Evolutionary conservation across 30 jellyfish, hydroid and myxozoan genomes (phyloP).

Genomic region (Nemopilema nomurai): DNA sequence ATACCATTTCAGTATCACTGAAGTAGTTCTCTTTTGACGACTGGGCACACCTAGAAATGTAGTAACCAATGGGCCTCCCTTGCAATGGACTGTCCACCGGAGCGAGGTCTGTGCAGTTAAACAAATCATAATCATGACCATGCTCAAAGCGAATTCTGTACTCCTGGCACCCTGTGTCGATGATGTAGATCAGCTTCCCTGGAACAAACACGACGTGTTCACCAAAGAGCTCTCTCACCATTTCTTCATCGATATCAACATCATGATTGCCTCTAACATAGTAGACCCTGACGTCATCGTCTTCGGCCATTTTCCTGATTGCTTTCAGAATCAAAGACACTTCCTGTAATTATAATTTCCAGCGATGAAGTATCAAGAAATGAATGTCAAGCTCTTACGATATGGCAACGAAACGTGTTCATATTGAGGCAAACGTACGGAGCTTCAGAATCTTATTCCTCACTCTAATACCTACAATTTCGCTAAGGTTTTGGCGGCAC

Average conservation of each 20-base stretch:
- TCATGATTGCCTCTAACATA: conserved; percentile 81
- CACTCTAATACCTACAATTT: no score
- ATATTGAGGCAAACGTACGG: no score
- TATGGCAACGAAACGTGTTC: no score
- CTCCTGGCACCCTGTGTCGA: conserved; percentile 69
- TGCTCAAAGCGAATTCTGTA: conserved; percentile 81
- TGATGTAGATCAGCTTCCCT: conserved; percentile 65
- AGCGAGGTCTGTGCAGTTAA: conserved; percentile 47
- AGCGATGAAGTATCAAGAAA: no score
- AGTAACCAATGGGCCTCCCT: conserved; percentile 78
- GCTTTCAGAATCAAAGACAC: conserved; percentile 34
- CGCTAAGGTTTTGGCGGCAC: no score
- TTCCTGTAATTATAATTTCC: conserved; percentile 17
- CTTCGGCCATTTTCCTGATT: conserved; percentile 76
- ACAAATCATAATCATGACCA: conserved; percentile 84
- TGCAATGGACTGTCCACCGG: conserved; percentile 72
- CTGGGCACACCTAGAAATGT: conserved; percentile 69
- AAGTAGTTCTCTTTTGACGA: conserved; percentile 59
- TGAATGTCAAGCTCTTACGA: no score
- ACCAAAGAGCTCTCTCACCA: conserved; percentile 58
- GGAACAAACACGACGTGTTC: conserved; percentile 63
- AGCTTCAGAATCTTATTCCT: no score
- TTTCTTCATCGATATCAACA: conserved; percentile 52
- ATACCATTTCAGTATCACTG: conserved; percentile 81
- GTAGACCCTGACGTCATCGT: conserved; percentile 71